Base-by-base conservation (phyloP, 2,888 invertebrate species). In the Ptychoptera albimana region DNA sequence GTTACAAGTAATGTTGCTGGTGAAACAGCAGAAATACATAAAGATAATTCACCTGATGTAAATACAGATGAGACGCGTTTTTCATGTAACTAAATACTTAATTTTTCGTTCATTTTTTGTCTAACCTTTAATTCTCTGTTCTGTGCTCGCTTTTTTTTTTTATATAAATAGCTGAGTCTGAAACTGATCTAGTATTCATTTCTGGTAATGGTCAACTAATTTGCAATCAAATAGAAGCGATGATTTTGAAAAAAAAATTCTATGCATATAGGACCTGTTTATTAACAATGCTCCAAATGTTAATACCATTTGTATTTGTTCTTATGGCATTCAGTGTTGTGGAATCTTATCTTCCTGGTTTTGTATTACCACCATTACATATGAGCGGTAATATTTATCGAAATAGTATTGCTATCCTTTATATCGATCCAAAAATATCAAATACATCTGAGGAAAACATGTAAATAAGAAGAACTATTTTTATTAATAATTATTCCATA, bases 241-340 rank as follows among this genome's bases (percentile, higher is more conserved):
- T 79, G 60, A 68, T 79, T 60, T 55, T 73, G 39, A 81, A 81
- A 58, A 66, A 76, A 51, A 61, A 63, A 37, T 55, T 76, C 14
- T 72, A 76, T 47, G 71, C 75, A 49, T 53, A 65, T 7, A 68
- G 83, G 4, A 77, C 81, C n/a, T 75, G 75, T 70, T 58, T 74
- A 34, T 59, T 82, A 12, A 62, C 71, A 36, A 36, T 72, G 6
- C 62, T 79, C 39, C 79, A 81, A 63, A 61, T 81, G 7, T 50
- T 73, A 8, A 70, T 82, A 15, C 82, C 84, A 32, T 11, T 11
- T 11, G 9, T 32, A 7, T 11, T 32, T 8, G 4, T 32, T 11
- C 9, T n/a, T 7, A 7, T 32, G 8, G n/a, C n/a, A 8, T 32
- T 7, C 9, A 32, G 4, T 32, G 4, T 7, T 8, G 8, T 23